Percentiles rank a stretch among this genome's conserved stretches.
Conservation (phyloP, 2,113 vertebrate species). For the Microcebus griseorufus region DNA sequence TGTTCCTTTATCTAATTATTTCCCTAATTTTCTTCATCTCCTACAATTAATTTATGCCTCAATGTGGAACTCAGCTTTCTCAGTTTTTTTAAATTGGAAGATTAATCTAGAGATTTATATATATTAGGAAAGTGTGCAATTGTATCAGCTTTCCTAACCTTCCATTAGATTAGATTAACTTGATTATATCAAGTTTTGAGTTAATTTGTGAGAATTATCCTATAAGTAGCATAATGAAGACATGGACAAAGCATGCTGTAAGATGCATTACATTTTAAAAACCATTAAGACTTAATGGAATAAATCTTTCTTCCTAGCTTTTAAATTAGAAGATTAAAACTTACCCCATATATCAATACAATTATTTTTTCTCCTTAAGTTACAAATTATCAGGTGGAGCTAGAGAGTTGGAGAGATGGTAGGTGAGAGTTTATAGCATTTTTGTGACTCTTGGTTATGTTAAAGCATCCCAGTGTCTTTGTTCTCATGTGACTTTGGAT, state of each 20-base stretch:
- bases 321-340: conserved; percentile 5
- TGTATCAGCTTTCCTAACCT: conserved; percentile 6
- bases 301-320: not conserved
- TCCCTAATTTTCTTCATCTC: conserved; percentile 25
- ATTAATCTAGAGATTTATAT: conserved; percentile 14
- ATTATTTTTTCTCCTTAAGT: not conserved
- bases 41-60: conserved; percentile 24
- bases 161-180: not conserved
- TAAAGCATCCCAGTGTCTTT: not conserved
- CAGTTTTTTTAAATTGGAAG: conserved; percentile 9
- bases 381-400: not conserved
- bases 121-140: not conserved
- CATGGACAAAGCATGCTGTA: not conserved
- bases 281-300: not conserved
- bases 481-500: not conserved
- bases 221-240: not conserved
- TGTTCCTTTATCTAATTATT: conserved; percentile 28
- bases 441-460: not conserved
- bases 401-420: not conserved
- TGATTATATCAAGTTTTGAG: conserved; percentile 19
- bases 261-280: conserved; percentile 21
- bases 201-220: conserved; percentile 38
- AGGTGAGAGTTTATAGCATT: not conserved
- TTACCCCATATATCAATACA: not conserved
- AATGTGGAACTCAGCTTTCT: not conserved